phyloP scores from a whole-genome alignment of 1,140 invertebrate genomes.

The Zaprionus camerounensis region DNA sequence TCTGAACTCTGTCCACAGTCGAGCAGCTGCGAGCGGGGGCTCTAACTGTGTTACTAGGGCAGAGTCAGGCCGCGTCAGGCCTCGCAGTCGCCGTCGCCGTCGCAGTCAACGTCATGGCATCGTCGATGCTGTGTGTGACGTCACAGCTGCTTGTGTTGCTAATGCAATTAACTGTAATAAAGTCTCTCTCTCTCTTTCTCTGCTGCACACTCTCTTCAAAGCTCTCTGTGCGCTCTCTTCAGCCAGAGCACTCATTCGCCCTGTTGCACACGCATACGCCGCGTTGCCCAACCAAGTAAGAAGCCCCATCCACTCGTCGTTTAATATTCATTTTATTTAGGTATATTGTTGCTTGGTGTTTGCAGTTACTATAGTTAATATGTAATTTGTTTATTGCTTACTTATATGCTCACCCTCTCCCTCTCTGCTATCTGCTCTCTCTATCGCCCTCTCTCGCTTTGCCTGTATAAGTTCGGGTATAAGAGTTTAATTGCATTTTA shows the following conservation, averaged over 20 bases:
- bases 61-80: slow-evolving; percentile 27
- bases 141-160: slow-evolving; percentile 47
- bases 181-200: slow-evolving; percentile 18
- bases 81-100: neutral
- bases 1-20: neutral
- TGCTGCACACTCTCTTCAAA: slow-evolving; percentile 14
- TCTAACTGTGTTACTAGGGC: slow-evolving; percentile 56
- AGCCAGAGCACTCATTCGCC: slow-evolving; percentile 40
- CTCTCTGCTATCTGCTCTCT: neutral
- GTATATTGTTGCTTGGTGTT: slow-evolving; percentile 52
- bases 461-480: slow-evolving; percentile 39
- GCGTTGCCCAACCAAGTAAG: slow-evolving; percentile 20
- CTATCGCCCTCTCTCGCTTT: neutral
- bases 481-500: slow-evolving; percentile 48
- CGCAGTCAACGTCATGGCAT: slow-evolving; percentile 58
- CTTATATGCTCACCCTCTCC: slow-evolving; percentile 18
- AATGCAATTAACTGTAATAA: slow-evolving; percentile 57
- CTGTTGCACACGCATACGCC: slow-evolving; percentile 70
- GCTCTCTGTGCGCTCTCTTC: slow-evolving; percentile 43
- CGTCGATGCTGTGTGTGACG: slow-evolving; percentile 46
- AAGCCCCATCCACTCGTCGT: slow-evolving; percentile 11
- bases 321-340: slow-evolving; percentile 67
- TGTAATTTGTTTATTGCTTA: slow-evolving; percentile 67
- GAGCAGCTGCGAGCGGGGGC: neutral
- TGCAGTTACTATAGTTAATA: slow-evolving; percentile 59